phyloP scores from a whole-genome alignment of 2,113 vertebrate species.

The Lophochroa leadbeateri region DNA sequence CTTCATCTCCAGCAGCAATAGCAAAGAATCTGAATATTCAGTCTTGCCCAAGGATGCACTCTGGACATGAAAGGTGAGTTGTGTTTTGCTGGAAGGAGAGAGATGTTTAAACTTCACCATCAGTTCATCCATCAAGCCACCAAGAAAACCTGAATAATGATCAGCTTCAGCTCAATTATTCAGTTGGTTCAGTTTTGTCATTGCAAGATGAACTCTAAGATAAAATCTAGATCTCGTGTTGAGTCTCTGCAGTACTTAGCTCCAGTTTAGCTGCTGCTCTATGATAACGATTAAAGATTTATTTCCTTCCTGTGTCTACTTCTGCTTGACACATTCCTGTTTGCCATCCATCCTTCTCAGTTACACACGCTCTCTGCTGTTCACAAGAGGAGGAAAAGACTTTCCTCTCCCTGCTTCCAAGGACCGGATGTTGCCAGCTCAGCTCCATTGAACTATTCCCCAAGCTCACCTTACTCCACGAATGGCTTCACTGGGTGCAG shows the following conservation, averaged over 20 bases:
- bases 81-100: neutral
- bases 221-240: neutral
- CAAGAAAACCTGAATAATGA: neutral
- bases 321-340: neutral
- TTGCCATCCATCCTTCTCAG: neutral
- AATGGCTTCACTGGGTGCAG: neutral
- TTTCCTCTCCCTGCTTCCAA: neutral
- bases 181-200: neutral
- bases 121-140: neutral
- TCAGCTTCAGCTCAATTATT: neutral
- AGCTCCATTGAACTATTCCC: neutral
- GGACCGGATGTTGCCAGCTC: neutral
- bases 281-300: neutral
- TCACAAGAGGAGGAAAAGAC: neutral
- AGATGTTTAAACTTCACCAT: neutral
- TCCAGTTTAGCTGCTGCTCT: neutral
- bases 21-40: neutral
- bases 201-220: neutral
- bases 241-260: neutral
- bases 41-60: neutral
- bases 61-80: neutral
- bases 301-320: neutral
- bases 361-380: neutral
- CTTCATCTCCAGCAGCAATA: neutral
- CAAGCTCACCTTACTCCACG: neutral